Evolutionary conservation across 2,888 invertebrate genomes (phyloP), one percentile per base, ranked within the genome.

Genomic region (Ormyrus labotus): DNA sequence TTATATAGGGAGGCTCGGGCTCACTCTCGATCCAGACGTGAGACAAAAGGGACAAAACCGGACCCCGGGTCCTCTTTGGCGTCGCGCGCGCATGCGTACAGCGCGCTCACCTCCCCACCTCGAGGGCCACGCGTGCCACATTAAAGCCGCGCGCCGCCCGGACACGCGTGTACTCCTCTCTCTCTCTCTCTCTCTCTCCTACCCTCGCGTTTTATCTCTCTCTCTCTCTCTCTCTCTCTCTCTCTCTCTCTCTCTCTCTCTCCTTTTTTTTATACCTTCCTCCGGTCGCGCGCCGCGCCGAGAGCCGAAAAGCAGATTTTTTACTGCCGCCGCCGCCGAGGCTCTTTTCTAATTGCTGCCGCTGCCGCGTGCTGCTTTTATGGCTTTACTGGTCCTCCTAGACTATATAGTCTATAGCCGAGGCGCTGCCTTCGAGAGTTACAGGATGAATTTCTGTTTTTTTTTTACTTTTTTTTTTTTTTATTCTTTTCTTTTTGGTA

Each of bases 111-210:
- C 13, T 69, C 69, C 61, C 77, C 71, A 68, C 68, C 67, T 13
- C 60, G 64, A 4, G 4, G 72, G 61, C 61, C 78, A 65, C 81
- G 81, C 83, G 81, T 83, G 83, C 83, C 83, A 81, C 64, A 65
- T 76, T 51, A 71, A 79, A 74, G 72, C 68, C 74, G 78, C 80
- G 76, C 81, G 73, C 69, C 60, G 76, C 47, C 76, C 2, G 34
- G 51, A 64, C 64, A 34, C 73, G 57, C 73, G 63, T 47, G 48
- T 34, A 45, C 11, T 50, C 55, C 73, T 64, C 65, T 65, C 76
- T 13, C 67, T 13, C 57, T 51, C 58, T 57, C 61, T 11, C 34
- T 51, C 58, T 57, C 61, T 11, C 34, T 61, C 61, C 8, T 61
- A 51, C 11, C 13, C 45, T 51, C 45, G 55, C 50, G 50, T 55